Evolutionary conservation across 1,140 invertebrate species (phyloP).

Genomic region (Calosoma granatense): DNA sequence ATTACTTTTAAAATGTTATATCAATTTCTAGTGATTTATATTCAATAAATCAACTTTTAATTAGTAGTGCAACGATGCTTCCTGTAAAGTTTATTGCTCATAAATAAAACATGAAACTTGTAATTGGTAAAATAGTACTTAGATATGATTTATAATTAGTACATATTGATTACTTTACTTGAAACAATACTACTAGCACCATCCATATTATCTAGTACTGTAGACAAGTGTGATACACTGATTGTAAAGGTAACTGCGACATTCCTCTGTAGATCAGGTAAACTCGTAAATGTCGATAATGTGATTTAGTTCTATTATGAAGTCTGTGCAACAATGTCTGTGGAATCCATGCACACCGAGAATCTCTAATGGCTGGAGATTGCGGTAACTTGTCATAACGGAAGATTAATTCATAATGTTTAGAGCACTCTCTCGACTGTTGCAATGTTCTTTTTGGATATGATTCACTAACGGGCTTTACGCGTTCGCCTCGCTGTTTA

Average conservation of each 20-base stretch:
- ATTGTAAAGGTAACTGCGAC: not conserved
- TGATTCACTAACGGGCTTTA: not conserved
- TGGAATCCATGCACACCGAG: not conserved
- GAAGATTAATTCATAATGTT: not conserved
- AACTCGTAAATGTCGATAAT: not conserved
- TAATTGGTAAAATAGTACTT: too few species aligned
- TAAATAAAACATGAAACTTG: too few species aligned
- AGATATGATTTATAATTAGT: too few species aligned
- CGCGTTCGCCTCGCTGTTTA: not conserved
- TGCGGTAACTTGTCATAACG: not conserved
- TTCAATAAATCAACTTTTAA: too few species aligned
- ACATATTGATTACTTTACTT: too few species aligned
- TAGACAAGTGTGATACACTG: too few species aligned
- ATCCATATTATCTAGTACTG: too few species aligned
- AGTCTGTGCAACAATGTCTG: not conserved
- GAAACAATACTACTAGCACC: too few species aligned
- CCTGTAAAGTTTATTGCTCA: too few species aligned
- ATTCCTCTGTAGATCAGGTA: not conserved
- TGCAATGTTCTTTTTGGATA: not conserved
- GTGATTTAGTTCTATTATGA: not conserved
- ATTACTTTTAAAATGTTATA: too few species aligned
- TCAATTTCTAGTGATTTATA: too few species aligned
- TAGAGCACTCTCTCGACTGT: not conserved
- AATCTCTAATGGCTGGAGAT: not conserved
- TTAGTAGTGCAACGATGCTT: too few species aligned